A percentile compares a stretch with the other conserved stretches of the same genome.
Conservation (phyloP, 2,113 vertebrate genomes). For the Pelmatolapia mariae region DNA sequence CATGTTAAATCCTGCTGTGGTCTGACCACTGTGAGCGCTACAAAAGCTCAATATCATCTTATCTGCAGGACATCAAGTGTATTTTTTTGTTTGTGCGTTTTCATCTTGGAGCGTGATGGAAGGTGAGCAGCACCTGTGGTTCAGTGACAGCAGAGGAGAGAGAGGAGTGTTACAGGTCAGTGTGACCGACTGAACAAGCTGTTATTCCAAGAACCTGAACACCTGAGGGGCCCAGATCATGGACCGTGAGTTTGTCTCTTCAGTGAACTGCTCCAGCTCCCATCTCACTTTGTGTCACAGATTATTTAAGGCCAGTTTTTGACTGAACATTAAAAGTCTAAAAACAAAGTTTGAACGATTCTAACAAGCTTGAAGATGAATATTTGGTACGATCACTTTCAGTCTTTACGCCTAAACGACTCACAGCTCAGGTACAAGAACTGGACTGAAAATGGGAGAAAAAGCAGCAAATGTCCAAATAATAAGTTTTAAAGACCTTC, state of each 20-base stretch:
- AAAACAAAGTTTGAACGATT: neutral
- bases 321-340: neutral
- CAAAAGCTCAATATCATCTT: neutral
- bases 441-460: neutral
- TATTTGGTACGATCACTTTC: neutral
- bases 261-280: neutral
- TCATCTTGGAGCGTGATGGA: neutral
- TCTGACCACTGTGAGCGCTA: neutral
- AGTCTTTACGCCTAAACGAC: neutral
- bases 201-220: neutral
- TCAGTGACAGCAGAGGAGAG: too few relatives aligned
- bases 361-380: neutral
- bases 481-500: neutral
- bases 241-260: neutral
- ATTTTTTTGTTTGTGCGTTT: neutral
- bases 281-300: neutral
- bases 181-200: neutral
- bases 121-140: neutral
- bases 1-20: accelerated
- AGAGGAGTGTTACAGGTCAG: accelerated
- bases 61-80: neutral
- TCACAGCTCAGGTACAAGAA: neutral
- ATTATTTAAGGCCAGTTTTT: neutral
- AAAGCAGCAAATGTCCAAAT: neutral
- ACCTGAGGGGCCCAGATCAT: neutral